Conservation (phyloP, 2,888 invertebrate genomes). For the Nebria brevicollis region DNA sequence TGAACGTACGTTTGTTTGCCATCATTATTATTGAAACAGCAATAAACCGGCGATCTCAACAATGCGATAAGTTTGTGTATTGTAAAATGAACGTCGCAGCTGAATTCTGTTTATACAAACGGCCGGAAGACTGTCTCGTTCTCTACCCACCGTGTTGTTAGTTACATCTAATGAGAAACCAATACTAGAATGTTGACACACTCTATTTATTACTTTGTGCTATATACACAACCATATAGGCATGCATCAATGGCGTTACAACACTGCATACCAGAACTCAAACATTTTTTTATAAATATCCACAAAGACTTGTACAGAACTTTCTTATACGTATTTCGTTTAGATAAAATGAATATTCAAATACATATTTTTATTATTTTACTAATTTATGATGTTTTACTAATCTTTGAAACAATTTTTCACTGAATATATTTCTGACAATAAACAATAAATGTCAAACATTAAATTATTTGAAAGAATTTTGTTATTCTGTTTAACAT, state of each 20-base stretch:
- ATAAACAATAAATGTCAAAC: too few relatives aligned
- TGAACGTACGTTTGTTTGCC: background rate
- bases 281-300: too few relatives aligned
- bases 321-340: too few relatives aligned
- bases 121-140: background rate
- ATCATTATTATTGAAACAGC: background rate
- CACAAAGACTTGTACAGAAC: too few relatives aligned
- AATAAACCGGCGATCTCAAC: background rate
- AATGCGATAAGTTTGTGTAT: background rate
- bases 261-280: too few relatives aligned
- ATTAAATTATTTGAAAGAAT: too few relatives aligned
- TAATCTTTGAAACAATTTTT: too few relatives aligned
- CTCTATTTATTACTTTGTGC: background rate
- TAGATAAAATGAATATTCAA: too few relatives aligned
- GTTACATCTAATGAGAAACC: conserved; percentile 1
- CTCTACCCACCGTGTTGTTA: background rate
- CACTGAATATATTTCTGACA: too few relatives aligned
- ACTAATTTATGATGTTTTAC: too few relatives aligned
- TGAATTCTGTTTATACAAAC: background rate
- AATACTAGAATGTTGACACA: background rate
- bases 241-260: background rate
- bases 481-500: too few relatives aligned
- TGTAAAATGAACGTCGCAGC: background rate
- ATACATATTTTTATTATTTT: too few relatives aligned
- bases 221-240: background rate